Base-by-base conservation (phyloP, 2,888 invertebrate genomes). In the Lasioglossum oenotherae region DNA sequence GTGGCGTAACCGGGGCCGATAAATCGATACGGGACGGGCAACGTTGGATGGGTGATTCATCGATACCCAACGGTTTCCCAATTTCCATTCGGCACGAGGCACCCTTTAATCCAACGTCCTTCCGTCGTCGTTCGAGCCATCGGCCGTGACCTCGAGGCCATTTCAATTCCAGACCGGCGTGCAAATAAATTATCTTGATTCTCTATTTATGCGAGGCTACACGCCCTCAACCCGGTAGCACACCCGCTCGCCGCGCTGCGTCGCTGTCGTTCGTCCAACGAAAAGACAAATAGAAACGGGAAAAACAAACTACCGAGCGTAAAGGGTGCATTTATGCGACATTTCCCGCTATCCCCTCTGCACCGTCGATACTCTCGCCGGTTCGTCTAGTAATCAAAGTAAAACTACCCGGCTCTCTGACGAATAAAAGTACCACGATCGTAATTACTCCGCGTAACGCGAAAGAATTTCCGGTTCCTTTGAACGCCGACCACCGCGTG, bases 141-240 rank as follows among this genome's bases (percentile, higher is more conserved):
- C 92, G 90, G 88, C 93, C 92, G 89, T 93, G 93, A 93, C 93
- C 93, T 91, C 91, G 86, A 88, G 90, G 87, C 87, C 87, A 84
- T 90, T 92, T 88, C 88, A 92, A 92, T 91, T 84, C 91, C 88
- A 87, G 83, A 84, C 82, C 89, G 88, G 80, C 87, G 82, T 86
- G 87, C 88, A 89, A 91, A 91, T 92, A 91, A 92, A 93, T 93
- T 92, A 92, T 93, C 91, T 92, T 90, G 74, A 86, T 83, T 87
- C 86, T 79, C 76, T 76, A 85, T 89, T 88, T 86, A 85, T 67
- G 71, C 71, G 71, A 78, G n/a, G 31, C 57, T n/a, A n/a, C 57
- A n/a, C n/a, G 3, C 57, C 57, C 4, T 12, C 53, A 53, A 46
- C 49, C 49, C 23, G 23, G 23, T 23, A 2, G 19, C 19, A 53